Percentiles rank a stretch among this genome's conserved stretches.
Evolutionary conservation across 2,113 vertebrate species (phyloP).

Genomic region (Rissa tridactyla): DNA sequence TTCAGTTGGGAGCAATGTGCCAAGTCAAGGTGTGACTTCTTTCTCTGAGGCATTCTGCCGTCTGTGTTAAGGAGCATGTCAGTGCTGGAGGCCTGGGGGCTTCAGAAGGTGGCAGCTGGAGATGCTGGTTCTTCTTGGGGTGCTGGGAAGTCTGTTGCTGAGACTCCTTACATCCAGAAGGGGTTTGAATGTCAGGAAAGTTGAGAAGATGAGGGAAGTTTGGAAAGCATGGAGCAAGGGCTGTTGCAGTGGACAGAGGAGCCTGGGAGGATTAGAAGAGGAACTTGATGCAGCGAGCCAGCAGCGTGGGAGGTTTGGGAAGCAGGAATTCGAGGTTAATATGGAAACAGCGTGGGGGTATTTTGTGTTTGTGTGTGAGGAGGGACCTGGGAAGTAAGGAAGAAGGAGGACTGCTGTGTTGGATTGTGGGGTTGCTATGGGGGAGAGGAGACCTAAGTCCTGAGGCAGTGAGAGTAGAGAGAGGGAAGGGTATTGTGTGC

Average conservation of each 20-base stretch:
- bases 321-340: slow-evolving; percentile 39
- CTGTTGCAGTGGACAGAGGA: neutral
- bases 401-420: neutral
- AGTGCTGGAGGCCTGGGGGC: neutral
- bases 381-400: neutral
- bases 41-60: neutral
- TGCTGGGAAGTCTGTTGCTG: neutral
- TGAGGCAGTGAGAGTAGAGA: neutral
- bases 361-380: neutral
- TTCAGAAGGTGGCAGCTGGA: neutral
- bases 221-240: neutral
- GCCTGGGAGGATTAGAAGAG: neutral
- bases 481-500: neutral
- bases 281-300: neutral
- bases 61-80: accelerated
- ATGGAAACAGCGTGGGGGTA: slow-evolving; percentile 16
- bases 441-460: neutral
- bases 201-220: neutral
- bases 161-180: neutral
- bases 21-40: neutral
- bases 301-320: slow-evolving; percentile 49
- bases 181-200: neutral
- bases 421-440: neutral
- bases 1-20: neutral
- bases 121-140: neutral